phyloP scores from a whole-genome alignment of 2,113 vertebrate genomes.

The Gymnorhina tibicen region DNA sequence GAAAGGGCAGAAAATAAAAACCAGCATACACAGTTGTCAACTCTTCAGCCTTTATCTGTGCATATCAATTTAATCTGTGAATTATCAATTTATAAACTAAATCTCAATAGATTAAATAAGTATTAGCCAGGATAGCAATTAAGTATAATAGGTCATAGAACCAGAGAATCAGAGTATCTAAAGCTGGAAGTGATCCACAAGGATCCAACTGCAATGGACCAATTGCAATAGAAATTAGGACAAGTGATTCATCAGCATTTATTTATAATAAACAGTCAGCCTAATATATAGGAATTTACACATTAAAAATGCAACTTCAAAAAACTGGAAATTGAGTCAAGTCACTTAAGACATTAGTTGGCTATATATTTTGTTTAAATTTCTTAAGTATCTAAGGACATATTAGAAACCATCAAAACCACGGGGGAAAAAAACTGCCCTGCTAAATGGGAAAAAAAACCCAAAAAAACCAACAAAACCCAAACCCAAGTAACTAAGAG shows the following conservation, averaged over 20 bases:
- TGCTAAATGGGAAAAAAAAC: neutral
- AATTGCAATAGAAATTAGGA: neutral
- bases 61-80: neutral
- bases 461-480: accelerated
- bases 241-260: neutral
- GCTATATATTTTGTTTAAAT: neutral
- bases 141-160: neutral
- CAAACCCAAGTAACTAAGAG: neutral
- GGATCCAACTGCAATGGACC: neutral
- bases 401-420: neutral
- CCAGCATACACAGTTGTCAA: neutral
- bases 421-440: accelerated
- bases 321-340: neutral
- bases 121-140: neutral
- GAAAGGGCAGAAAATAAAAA: neutral
- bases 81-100: neutral
- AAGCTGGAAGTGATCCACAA: neutral
- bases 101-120: neutral
- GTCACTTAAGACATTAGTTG: neutral
- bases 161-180: neutral
- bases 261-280: neutral
- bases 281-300: neutral
- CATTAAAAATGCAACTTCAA: neutral
- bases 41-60: neutral
- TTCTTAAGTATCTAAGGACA: neutral